phyloP scores from a whole-genome alignment of 1,140 invertebrate genomes.

The Schlechtendalia chinensis region DNA sequence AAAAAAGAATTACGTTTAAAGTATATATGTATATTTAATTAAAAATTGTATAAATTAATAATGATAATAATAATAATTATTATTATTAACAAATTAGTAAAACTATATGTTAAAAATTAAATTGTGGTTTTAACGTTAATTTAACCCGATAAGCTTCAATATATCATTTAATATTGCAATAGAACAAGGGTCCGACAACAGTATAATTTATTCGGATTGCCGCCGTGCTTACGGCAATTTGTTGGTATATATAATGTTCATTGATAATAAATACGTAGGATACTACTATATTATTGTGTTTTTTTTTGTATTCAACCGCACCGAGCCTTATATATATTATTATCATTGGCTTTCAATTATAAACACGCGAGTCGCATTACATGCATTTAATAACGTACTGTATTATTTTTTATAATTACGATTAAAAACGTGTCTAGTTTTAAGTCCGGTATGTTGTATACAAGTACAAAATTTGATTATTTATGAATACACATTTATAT shows the following conservation, averaged over 20 bases:
- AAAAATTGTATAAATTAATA: too few species aligned
- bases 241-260: not conserved
- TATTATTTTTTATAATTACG: conserved; percentile 44
- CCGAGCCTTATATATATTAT: not conserved
- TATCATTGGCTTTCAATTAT: conserved; percentile 36
- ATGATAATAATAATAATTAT: too few species aligned
- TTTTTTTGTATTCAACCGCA: conserved; percentile 2
- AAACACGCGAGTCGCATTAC: conserved; percentile 1
- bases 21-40: too few species aligned
- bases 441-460: not conserved
- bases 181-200: not conserved
- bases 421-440: conserved; percentile 1
- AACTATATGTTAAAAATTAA: not conserved
- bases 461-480: not conserved
- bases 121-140: not conserved
- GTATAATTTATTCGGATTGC: conserved; percentile 20
- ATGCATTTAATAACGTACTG: conserved; percentile 17
- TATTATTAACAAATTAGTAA: too few species aligned
- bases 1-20: too few species aligned
- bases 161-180: not conserved
- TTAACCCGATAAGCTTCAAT: not conserved
- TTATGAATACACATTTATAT: too few species aligned
- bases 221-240: conserved; percentile 8
- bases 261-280: not conserved
- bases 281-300: not conserved